Evolutionary conservation across 2,797 vertebrate species (phyloP), one percentile per base, ranked within the genome.

Genomic region (Bufotes viridis): DNA sequence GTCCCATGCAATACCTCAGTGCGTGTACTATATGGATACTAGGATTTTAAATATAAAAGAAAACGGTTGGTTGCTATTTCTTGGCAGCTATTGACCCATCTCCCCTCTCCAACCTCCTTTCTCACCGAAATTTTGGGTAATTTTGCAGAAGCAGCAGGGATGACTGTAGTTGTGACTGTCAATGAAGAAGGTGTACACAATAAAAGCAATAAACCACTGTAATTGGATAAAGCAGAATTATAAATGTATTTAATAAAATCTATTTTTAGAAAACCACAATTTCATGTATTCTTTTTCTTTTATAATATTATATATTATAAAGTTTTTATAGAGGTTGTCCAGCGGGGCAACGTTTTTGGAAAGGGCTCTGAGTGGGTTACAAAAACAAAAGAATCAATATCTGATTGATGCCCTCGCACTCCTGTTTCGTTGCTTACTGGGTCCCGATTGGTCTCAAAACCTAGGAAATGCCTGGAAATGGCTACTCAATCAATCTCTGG

Each of bases 141-240:
- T 5, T 7, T 34, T 72, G 29, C 7, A 72, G 69, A 34, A 72
- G 6, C 69, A 72, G 24, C 63, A 11, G 63, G 22, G 63, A n/a
- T 34, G 14, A 7, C 34, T 72, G 15, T 72, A 18, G 13, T 70
- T 34, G 67, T 29, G n/a, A 65, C 8, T n/a, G 67, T 26, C 67
- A 69, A 22, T 69, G 17, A 34, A 26, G n/a, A 34, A 26, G 8
- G 34, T 74, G 69, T 69, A 7, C 67, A 34, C 29, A 72, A 7
- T 15, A 74, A 74, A 74, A 74, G 70, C 70, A 74, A 74, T 74
- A 74, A 29, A 70, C 26, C 15, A 69, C 42, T 42, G 42, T 42
- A 42, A 55, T 24, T 70, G 67, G 24, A 70, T 26, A 34, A 70
- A 70, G 13, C 14, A 26, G n/a, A 14, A 69, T 69, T 26, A 2